Percentiles rank a stretch among this genome's conserved stretches.
These are phyloP conservation scores for Synergus itoensis DNA, from an alignment of 2,888 invertebrate species.

Conservation along the genomic window DNA sequence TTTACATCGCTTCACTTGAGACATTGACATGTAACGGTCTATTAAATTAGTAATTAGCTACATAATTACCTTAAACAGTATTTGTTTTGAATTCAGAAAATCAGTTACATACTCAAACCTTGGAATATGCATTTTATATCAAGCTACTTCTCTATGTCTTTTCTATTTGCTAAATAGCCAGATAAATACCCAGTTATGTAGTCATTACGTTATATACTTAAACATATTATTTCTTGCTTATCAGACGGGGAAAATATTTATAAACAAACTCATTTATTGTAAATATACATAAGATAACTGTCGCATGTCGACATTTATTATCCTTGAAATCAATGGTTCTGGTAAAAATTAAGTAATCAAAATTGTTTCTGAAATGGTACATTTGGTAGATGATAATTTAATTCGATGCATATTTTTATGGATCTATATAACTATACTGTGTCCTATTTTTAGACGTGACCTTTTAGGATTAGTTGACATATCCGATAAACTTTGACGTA, in stretches of 20 bases:
- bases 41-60: conserved; percentile 32
- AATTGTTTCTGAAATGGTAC: neutral
- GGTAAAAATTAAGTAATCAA: too few relatives aligned
- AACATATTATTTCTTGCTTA: too few relatives aligned
- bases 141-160: neutral
- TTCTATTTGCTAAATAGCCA: neutral
- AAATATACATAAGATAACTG: neutral
- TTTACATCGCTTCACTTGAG: conserved; percentile 49
- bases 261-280: neutral
- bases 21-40: conserved; percentile 52
- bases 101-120: neutral
- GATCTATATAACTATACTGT: too few relatives aligned
- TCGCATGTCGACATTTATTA: too few relatives aligned
- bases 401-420: too few relatives aligned
- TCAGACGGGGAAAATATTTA: neutral
- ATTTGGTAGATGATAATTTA: neutral
- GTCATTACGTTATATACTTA: too few relatives aligned
- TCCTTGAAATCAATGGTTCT: too few relatives aligned
- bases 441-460: neutral
- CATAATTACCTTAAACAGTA: conserved; percentile 10
- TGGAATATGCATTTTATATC: neutral
- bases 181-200: neutral
- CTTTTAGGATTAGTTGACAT: neutral
- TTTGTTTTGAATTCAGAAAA: conserved; percentile 3
- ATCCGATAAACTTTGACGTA: too few relatives aligned